phyloP scores from a whole-genome alignment of 1,140 invertebrate species.

The Arion vulgaris region DNA sequence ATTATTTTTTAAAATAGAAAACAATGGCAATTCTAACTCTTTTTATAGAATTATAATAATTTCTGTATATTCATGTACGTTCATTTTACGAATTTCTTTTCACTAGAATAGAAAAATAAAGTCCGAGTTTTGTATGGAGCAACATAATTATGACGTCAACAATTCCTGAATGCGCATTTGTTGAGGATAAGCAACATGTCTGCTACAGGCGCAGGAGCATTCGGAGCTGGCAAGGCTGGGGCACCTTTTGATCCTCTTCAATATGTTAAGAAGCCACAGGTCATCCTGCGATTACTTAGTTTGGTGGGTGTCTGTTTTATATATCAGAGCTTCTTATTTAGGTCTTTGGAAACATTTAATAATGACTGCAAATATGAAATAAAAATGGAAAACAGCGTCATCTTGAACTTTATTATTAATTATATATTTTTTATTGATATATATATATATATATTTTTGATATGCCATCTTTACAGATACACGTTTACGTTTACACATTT shows the following conservation, averaged over 20 bases:
- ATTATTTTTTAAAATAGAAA: too few species aligned
- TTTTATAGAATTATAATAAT: too few species aligned
- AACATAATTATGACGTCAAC: conserved; percentile 52
- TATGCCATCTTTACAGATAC: too few species aligned
- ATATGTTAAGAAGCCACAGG: conserved; percentile 92
- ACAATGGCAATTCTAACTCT: too few species aligned
- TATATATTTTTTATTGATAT: too few species aligned
- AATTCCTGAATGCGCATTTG: conserved; percentile 46
- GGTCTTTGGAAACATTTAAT: too few species aligned
- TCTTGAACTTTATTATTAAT: too few species aligned
- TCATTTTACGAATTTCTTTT: background rate
- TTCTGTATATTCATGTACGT: too few species aligned
- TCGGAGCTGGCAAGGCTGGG: conserved; percentile 94
- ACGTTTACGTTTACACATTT: too few species aligned
- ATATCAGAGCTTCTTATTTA: background rate
- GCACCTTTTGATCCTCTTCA: conserved; percentile 90
- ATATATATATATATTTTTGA: too few species aligned
- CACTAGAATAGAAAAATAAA: background rate
- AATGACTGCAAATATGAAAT: too few species aligned
- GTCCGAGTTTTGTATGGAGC: background rate
- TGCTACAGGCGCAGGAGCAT: conserved; percentile 80
- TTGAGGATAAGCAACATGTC: conserved; percentile 38
- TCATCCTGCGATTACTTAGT: conserved; percentile 90
- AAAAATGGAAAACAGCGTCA: too few species aligned
- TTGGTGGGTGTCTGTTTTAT: conserved; percentile 81